These are phyloP conservation scores for Bombus consobrinus DNA, from an alignment of 1,140 invertebrate genomes.

Conservation along the genomic window DNA sequence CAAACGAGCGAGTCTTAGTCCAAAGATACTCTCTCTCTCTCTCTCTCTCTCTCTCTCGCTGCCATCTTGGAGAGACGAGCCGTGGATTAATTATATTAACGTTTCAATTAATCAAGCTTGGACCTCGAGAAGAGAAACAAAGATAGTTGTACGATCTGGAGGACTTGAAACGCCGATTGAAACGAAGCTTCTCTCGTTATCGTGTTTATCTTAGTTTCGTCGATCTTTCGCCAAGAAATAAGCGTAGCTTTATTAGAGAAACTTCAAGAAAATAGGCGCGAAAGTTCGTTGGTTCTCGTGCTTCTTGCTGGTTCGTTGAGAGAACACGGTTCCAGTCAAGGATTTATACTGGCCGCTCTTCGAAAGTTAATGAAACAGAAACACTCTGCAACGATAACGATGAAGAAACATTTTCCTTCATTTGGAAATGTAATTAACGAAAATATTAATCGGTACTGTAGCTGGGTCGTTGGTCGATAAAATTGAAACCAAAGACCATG, in stretches of 20 bases:
- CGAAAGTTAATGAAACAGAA: slow-evolving; percentile 21
- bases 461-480: no score
- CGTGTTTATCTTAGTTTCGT: slow-evolving; percentile 50
- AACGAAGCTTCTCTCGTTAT: slow-evolving; percentile 34
- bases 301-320: neutral
- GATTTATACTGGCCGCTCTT: neutral
- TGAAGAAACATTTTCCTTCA: slow-evolving; percentile 4
- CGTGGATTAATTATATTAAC: slow-evolving; percentile 50
- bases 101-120: slow-evolving; percentile 35
- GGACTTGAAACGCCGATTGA: neutral
- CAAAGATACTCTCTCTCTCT: neutral
- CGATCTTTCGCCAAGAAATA: slow-evolving; percentile 28
- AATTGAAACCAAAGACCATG: no score
- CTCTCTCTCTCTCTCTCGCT: no score
- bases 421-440: neutral
- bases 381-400: neutral
- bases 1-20: neutral
- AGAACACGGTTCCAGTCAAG: neutral
- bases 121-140: neutral
- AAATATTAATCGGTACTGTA: neutral
- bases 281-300: neutral
- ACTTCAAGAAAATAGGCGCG: slow-evolving; percentile 42
- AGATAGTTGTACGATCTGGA: neutral
- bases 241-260: slow-evolving; percentile 41
- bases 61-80: neutral